Percentiles rank a stretch among this genome's conserved stretches.
phyloP scores from a whole-genome alignment of 2,113 vertebrate genomes.

The Dicrurus megarhynchus region DNA sequence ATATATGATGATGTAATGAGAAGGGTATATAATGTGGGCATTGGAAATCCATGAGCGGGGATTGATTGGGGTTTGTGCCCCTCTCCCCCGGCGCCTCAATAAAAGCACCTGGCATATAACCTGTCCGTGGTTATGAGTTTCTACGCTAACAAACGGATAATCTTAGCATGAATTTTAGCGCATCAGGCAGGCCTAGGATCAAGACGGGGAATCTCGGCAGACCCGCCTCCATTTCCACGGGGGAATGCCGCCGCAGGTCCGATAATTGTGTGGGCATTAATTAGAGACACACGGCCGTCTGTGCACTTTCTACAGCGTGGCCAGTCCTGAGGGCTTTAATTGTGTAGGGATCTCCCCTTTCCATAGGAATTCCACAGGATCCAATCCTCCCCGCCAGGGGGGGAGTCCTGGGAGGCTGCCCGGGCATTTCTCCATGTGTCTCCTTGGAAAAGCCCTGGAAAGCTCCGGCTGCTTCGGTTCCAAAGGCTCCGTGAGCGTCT shows the following conservation, averaged over 20 bases:
- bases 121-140: too few species aligned
- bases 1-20: too few species aligned
- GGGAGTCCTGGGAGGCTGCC: background rate
- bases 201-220: background rate
- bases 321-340: background rate
- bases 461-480: background rate
- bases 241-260: background rate
- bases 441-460: background rate
- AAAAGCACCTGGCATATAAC: too few species aligned
- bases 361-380: background rate
- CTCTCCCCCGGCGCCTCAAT: too few species aligned
- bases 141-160: too few species aligned
- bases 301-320: background rate
- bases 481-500: background rate
- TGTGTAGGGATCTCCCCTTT: background rate
- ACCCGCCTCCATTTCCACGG: background rate
- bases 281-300: fast-evolving
- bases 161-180: background rate
- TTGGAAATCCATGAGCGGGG: too few species aligned
- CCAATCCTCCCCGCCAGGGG: fast-evolving
- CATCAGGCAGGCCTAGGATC: background rate
- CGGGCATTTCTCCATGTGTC: background rate
- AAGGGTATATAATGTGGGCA: too few species aligned
- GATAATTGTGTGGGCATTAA: background rate
- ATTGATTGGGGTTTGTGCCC: too few species aligned